Conservation (phyloP, 2,888 invertebrate genomes). For the Hymenopus coronatus region DNA sequence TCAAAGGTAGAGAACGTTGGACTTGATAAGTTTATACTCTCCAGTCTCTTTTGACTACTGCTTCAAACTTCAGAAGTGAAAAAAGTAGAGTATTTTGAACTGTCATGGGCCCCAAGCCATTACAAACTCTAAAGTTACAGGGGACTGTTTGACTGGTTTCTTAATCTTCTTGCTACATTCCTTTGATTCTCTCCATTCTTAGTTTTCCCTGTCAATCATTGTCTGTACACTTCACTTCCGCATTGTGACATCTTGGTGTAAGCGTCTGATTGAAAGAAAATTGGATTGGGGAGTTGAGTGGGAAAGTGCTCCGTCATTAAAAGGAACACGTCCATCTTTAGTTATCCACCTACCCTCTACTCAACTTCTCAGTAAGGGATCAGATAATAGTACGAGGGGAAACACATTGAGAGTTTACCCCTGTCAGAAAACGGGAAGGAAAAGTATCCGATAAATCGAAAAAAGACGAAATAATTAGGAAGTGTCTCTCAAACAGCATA, state of each 20-base stretch:
- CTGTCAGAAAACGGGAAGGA: not conserved
- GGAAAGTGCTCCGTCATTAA: slow-evolving; percentile 23
- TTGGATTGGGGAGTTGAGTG: slow-evolving; percentile 16
- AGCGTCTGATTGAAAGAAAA: slow-evolving; percentile 22
- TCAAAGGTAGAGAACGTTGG: no score
- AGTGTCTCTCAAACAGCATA: not conserved
- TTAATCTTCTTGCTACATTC: not conserved
- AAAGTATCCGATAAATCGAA: not conserved
- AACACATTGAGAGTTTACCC: not conserved
- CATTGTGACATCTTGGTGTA: slow-evolving; percentile 9
- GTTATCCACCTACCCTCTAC: not conserved
- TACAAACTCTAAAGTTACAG: not conserved
- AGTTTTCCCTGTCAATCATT: slow-evolving; percentile 26
- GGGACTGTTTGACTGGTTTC: not conserved
- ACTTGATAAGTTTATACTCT: no score
- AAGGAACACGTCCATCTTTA: slow-evolving; percentile 11
- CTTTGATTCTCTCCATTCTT: not conserved
- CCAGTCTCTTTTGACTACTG: no score
- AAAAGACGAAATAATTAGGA: not conserved
- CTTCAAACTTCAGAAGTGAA: no score
- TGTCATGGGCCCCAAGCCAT: no score
- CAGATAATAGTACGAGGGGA: slow-evolving; percentile 1
- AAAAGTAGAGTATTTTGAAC: no score
- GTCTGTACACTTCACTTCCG: slow-evolving; percentile 7
- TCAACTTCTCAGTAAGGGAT: slow-evolving; percentile 11